Evolutionary conservation across 1,140 invertebrate genomes (phyloP).

Genomic region (Drosophila hydei): DNA sequence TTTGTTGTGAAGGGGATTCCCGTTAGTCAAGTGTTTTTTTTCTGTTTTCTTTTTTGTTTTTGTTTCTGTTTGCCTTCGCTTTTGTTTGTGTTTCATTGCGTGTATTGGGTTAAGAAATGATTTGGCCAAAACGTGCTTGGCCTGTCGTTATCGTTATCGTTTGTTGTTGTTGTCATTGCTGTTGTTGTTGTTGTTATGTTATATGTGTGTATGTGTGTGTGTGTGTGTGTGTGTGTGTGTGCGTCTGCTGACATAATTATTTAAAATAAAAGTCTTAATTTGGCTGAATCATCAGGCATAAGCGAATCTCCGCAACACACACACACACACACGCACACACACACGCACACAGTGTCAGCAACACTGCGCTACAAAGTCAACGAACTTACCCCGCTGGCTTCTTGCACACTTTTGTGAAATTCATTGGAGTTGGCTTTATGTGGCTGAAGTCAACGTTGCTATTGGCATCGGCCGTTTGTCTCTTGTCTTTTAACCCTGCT

Average conservation of each 20-base stretch:
- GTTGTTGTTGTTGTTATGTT: conserved; percentile 46
- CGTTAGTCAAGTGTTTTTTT: conserved; percentile 35
- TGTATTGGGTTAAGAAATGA: conserved; percentile 14
- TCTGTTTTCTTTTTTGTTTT: not conserved
- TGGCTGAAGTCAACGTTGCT: not conserved
- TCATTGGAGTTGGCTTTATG: conserved; percentile 19
- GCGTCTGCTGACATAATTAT: conserved; percentile 69
- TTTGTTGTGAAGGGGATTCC: conserved; percentile 41
- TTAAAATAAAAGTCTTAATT: conserved; percentile 69
- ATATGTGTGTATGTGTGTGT: conserved; percentile 26
- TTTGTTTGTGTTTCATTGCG: conserved; percentile 5
- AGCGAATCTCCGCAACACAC: conserved; percentile 19
- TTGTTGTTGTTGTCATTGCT: conserved; percentile 14
- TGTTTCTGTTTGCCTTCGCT: not conserved
- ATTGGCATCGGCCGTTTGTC: conserved; percentile 33
- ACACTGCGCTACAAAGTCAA: conserved; percentile 68
- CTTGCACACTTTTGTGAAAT: conserved; percentile 73
- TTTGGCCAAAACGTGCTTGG: conserved; percentile 60
- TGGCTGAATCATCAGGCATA: conserved; percentile 67
- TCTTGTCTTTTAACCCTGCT: conserved; percentile 12
- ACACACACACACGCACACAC: not conserved
- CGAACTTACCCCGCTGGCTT: conserved; percentile 49
- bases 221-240: conserved; percentile 22
- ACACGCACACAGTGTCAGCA: not conserved
- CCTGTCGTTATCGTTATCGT: conserved; percentile 52